These are phyloP conservation scores for Drosophila picticornis DNA, from an alignment of 2,888 invertebrate genomes.

Conservation along the genomic window DNA sequence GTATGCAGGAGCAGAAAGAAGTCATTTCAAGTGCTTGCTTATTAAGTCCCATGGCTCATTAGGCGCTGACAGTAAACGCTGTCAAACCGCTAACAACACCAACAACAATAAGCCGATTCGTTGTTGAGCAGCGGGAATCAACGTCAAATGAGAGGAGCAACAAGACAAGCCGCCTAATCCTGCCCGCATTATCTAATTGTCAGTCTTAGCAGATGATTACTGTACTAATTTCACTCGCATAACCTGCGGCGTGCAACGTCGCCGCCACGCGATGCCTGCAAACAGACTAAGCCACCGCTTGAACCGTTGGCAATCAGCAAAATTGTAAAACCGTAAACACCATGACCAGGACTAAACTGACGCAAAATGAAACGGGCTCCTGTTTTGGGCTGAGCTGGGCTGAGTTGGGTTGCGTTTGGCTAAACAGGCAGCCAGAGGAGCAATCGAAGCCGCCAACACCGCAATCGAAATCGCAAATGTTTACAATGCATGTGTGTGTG, in stretches of 20 bases:
- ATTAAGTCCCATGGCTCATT: constrained; percentile 80
- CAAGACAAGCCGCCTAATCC: constrained; percentile 63
- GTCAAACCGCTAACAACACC: constrained; percentile 58
- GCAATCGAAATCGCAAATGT: constrained; percentile 62
- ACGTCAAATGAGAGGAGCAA: constrained; percentile 30
- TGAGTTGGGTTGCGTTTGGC: not conserved
- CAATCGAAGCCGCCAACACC: constrained; percentile 60
- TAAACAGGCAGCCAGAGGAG: constrained; percentile 36
- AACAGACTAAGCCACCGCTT: constrained; percentile 61
- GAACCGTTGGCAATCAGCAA: constrained; percentile 71
- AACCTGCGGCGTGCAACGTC: constrained; percentile 44
- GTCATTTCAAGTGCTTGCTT: constrained; percentile 79
- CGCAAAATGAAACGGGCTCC: constrained; percentile 10
- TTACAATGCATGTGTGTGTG: constrained; percentile 25
- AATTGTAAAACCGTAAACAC: constrained; percentile 77
- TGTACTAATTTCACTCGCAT: constrained; percentile 73
- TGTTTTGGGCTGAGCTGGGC: not conserved
- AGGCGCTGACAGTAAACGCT: constrained; percentile 76
- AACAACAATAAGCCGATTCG: constrained; percentile 15
- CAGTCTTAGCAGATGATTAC: constrained; percentile 76
- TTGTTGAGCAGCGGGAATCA: constrained; percentile 35
- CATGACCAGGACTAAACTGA: constrained; percentile 37
- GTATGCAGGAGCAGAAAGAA: constrained; percentile 44
- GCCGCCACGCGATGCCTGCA: constrained; percentile 39
- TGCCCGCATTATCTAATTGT: constrained; percentile 75